Conservation (phyloP, 37 sponge, comb jelly and placozoan genomes). For the Spongia lamella region DNA sequence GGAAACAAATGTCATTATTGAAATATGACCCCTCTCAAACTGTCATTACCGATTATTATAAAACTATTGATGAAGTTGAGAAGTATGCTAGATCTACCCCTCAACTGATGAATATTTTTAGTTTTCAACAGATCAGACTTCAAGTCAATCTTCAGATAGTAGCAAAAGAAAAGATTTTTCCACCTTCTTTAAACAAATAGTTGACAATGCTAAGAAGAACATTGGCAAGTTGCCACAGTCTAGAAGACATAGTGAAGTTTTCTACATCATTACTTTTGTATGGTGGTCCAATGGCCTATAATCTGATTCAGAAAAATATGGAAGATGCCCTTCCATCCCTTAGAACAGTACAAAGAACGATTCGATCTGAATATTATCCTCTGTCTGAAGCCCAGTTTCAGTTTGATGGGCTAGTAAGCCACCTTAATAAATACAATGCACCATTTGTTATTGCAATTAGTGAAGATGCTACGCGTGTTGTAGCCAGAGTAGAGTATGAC, state of each 20-base stretch:
- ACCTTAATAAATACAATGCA: conserved; percentile 4
- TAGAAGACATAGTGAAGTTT: conserved; percentile 15
- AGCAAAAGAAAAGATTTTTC: too few species aligned
- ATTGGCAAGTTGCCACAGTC: neutral
- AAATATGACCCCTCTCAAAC: too few species aligned
- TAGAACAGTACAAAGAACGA: conserved; percentile 24
- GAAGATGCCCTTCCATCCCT: conserved; percentile 20
- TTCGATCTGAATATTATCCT: conserved; percentile 1
- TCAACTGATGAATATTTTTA: too few species aligned
- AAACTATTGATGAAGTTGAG: neutral
- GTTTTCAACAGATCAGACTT: too few species aligned
- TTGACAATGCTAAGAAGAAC: conserved; percentile 3
- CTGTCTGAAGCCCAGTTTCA: conserved; percentile 9
- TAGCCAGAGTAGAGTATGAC: conserved; percentile 20
- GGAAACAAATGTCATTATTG: too few species aligned
- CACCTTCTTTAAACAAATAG: too few species aligned
- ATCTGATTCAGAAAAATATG: conserved; percentile 23
- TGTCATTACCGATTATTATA: neutral
- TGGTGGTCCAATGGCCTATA: conserved; percentile 17
- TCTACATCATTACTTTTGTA: conserved; percentile 19
- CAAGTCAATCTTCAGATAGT: too few species aligned
- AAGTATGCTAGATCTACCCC: neutral
- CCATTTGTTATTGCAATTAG: neutral
- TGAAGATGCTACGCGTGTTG: conserved; percentile 32
- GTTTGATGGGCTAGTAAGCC: conserved; percentile 26